A percentile compares a stretch with the other conserved stretches of the same genome.
Evolutionary conservation across 2,797 vertebrate genomes (phyloP).

Genomic region (Uromys caudimaculatus): DNA sequence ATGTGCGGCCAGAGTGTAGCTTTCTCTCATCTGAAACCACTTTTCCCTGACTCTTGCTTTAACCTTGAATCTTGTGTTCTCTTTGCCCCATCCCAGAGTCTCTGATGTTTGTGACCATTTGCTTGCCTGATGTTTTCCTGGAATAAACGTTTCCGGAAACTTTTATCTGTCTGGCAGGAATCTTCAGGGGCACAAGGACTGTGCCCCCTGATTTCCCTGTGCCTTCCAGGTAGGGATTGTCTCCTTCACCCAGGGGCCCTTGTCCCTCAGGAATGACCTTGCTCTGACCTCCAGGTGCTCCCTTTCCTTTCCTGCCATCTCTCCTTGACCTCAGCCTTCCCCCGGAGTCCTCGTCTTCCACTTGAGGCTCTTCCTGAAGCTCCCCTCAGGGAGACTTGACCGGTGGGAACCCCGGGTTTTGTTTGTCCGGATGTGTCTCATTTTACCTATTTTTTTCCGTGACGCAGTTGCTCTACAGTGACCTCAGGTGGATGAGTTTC

Average conservation of each 20-base stretch:
- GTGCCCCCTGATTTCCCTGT: rapidly evolving
- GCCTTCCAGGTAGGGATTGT: rapidly evolving
- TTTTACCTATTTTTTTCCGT: not conserved
- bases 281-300: too few relatives aligned
- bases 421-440: not conserved
- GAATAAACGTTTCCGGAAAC: not conserved
- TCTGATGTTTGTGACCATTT: not conserved
- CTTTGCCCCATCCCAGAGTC: not conserved
- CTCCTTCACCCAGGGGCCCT: too few relatives aligned
- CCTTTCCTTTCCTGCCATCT: not conserved
- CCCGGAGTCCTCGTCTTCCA: rapidly evolving
- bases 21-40: too few relatives aligned
- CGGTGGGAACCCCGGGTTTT: too few relatives aligned
- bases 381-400: not conserved
- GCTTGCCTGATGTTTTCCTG: not conserved
- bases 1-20: rapidly evolving
- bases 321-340: not conserved
- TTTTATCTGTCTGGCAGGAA: not conserved
- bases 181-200: not conserved
- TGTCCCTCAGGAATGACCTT: not conserved
- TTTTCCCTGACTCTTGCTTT: not conserved
- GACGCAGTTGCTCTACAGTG: not conserved
- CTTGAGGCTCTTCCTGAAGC: not conserved
- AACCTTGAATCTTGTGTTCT: not conserved
- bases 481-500: not conserved